A percentile compares a stretch with the other conserved stretches of the same genome.
Conservation (phyloP, 2,888 invertebrate species). For the Pseudococcus viburni region DNA sequence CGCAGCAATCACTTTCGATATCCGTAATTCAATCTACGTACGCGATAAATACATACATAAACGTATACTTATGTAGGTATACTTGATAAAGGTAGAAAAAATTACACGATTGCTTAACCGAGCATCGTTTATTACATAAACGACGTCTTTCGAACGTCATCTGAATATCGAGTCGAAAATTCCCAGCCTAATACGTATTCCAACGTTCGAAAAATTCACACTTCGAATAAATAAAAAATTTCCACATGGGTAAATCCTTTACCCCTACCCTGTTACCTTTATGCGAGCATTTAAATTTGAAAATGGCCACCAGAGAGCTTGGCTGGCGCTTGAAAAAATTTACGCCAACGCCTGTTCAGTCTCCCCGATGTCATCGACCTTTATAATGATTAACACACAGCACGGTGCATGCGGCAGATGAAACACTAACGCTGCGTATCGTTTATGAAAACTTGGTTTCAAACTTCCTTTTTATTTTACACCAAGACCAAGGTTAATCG, state of each 20-base stretch:
- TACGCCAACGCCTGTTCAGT: neutral
- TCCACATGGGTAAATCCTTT: neutral
- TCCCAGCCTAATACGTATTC: too few relatives aligned
- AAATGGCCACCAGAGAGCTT: neutral
- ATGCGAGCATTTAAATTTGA: neutral
- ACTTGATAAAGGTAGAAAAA: neutral
- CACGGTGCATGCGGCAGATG: neutral
- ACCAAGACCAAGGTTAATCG: conserved; percentile 19
- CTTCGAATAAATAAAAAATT: neutral
- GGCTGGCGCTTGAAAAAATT: neutral
- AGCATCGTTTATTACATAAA: neutral
- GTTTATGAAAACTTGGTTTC: conserved; percentile 14
- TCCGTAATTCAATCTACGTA: neutral
- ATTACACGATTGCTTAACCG: neutral
- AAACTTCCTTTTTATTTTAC: conserved; percentile 31
- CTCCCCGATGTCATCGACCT: neutral
- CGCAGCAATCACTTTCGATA: conserved; percentile 14
- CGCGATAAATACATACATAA: neutral
- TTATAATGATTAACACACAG: neutral
- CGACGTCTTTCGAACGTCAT: neutral
- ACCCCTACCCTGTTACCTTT: neutral
- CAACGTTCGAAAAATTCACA: too few relatives aligned
- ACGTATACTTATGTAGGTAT: neutral
- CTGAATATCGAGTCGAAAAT: neutral
- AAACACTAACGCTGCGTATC: neutral